A percentile compares a stretch with the other conserved stretches of the same genome.
phyloP scores from a whole-genome alignment of 30 jellyfish, hydroid and myxozoan genomes.

The Chrysaora quinquecirrha region DNA sequence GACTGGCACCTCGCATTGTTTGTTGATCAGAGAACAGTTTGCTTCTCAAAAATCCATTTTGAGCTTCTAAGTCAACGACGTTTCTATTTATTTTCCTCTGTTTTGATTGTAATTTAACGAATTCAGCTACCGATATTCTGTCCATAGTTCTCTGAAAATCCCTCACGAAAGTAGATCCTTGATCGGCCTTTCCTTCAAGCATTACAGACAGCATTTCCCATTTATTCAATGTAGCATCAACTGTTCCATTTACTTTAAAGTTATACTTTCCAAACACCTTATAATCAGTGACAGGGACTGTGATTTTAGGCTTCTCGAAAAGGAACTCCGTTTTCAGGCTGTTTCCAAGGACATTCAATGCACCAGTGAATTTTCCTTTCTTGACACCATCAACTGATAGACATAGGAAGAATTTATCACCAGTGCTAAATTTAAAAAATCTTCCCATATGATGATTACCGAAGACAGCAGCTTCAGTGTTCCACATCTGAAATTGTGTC shows the following conservation, averaged over 20 bases:
- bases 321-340: constrained; percentile 15
- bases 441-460: constrained; percentile 40
- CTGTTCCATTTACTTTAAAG: constrained; percentile 64
- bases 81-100: constrained; percentile 7
- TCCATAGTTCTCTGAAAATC: constrained; percentile 68
- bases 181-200: constrained; percentile 54
- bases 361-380: constrained; percentile 52
- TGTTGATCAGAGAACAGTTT: constrained; percentile 23
- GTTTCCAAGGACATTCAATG: constrained; percentile 50
- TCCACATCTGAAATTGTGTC: constrained; percentile 88
- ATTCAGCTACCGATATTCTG: constrained; percentile 13
- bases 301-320: constrained; percentile 17
- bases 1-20: constrained; percentile 12
- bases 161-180: constrained; percentile 32
- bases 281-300: constrained; percentile 2
- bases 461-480: constrained; percentile 57
- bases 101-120: constrained; percentile 17
- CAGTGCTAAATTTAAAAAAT: constrained; percentile 57
- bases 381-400: constrained; percentile 70
- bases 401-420: constrained; percentile 59
- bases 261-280: constrained; percentile 66
- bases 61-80: constrained; percentile 4
- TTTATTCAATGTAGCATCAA: constrained; percentile 44
- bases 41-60: constrained; percentile 41
- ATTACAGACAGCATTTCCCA: constrained; percentile 76